A percentile compares a stretch with the other conserved stretches of the same genome.
Evolutionary conservation across 2,797 vertebrate genomes (phyloP).

Genomic region (Chrysocyon brachyurus): DNA sequence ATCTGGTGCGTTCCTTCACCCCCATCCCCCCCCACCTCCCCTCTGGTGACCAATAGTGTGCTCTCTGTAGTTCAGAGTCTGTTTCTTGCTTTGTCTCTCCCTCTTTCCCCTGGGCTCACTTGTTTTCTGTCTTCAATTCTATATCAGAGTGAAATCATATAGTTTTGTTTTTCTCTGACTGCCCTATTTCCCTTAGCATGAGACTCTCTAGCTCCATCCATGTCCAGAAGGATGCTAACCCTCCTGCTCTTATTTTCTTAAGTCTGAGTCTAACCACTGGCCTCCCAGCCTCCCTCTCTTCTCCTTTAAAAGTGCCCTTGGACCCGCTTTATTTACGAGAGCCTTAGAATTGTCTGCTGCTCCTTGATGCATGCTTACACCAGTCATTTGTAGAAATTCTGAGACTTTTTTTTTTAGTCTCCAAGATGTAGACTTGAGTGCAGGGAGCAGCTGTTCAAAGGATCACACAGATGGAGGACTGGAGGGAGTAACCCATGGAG

Average conservation of each 20-base stretch:
- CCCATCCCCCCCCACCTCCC: neutral
- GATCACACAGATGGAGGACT: neutral
- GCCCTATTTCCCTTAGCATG: neutral
- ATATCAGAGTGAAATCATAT: neutral
- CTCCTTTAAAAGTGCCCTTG: neutral
- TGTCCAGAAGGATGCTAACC: neutral
- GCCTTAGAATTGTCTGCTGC: neutral
- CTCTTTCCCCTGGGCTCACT: neutral
- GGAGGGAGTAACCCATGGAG: neutral
- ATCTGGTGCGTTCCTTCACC: neutral
- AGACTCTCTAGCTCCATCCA: neutral
- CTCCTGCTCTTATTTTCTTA: neutral
- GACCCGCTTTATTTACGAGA: neutral
- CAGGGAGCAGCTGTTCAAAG: neutral
- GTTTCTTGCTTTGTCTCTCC: neutral
- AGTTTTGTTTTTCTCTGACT: neutral
- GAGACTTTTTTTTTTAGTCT: constrained; percentile 11
- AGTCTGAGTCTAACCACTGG: neutral
- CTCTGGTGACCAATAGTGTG: neutral
- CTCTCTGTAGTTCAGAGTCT: neutral
- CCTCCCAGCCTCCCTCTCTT: neutral
- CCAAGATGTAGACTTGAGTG: neutral
- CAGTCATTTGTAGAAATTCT: neutral
- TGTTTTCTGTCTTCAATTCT: neutral
- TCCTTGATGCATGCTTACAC: neutral